Evolutionary conservation across 2,888 invertebrate species (phyloP), one percentile per base, ranked within the genome.

Genomic region (Palloptera scutellata): DNA sequence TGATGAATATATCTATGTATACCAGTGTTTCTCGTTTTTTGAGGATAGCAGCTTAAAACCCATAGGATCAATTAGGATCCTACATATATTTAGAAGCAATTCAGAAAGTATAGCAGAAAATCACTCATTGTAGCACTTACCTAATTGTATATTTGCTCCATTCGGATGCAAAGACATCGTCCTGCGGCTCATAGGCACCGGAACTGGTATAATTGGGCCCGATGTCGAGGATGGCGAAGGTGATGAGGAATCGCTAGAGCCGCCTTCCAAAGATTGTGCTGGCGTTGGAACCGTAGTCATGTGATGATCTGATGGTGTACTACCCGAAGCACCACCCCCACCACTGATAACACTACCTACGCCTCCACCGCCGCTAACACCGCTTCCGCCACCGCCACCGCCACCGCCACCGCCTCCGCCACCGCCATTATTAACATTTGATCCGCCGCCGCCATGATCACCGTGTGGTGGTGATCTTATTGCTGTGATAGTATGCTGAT

Each of bases 211-310:
- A 58, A 77, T 76, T 41, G 76, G 78, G 30, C 79, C 81, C 58
- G 81, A 84, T 79, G 88, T 85, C 81, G 90, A 85, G 60, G 87
- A 86, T 65, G 88, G 88, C 65, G 88, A 88, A 43, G 88, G 89
- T 55, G 90, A 89, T 59, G 89, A 89, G 54, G 90, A 89, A 77
- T 88, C 89, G 78, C 87, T 88, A 76, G 85, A 86, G 69, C 84
- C 86, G 69, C 84, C 86, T 72, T 86, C 86, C 40, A 83, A 72
- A 20, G 84, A 84, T 61, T 84, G 81, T 75, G 80, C 81, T 81
- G 87, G 68, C 84, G 87, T 78, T 75, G 79, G 76, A 75, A 84
- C 77, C 68, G 78, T 77, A 65, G 78, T 77, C 84, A 83, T 77
- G 81, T 81, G 86, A 81, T 85, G 83, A 52, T 72, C 81, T 51